Base-by-base conservation (phyloP, 2,888 invertebrate species). In the Mesorhabditis sp. region DNA sequence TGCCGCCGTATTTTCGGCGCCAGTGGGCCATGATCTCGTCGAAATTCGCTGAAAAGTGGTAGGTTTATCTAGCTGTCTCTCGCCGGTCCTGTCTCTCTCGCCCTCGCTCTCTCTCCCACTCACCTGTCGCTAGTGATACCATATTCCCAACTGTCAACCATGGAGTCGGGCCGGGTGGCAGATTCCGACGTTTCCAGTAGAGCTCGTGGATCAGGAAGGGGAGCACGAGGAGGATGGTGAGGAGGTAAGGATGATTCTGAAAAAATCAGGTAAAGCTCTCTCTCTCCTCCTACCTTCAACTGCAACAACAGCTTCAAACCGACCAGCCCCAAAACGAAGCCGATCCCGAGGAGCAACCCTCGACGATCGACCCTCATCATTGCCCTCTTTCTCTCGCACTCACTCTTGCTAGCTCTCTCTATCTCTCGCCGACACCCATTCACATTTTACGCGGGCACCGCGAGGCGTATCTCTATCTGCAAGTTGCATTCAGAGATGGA, bases 81-180 rank as follows among this genome's bases (percentile, higher is more conserved):
- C 71, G 44, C 5, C 70, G 44, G 5, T 61, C 15, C 15, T 43
- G 28, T 42, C 43, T 43, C 10, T 10, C 5, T 10, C 6, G 10
- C 28, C 41, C 28, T 65, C 43, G 65, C 10, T 66, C 6, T 28
- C 28, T 43, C 65, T 13, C 44, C 44, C 6, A 7, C 7, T 43
- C 41, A 74, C 75, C 71, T 68, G 65, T 67, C 4, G 74, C 67
- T 43, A 78, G 74, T 65, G 75, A 70, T 2, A 76, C 74, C 80
- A 82, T 81, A 45, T 82, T 82, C 62, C 83, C 83, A 43, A 76
- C 77, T 2, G 77, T 65, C 0, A 83, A 74, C 76, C 76, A 79
- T 4, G 83, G 83, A 4, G 68, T 73, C 10, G 83, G 83, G 2
- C 83, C 83, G 13, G 74, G 74, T 2, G 83, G 83, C 0, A 83